Base-by-base conservation (phyloP, 2,113 vertebrate genomes). In the Gnathonemus echidnorhynchus region DNA sequence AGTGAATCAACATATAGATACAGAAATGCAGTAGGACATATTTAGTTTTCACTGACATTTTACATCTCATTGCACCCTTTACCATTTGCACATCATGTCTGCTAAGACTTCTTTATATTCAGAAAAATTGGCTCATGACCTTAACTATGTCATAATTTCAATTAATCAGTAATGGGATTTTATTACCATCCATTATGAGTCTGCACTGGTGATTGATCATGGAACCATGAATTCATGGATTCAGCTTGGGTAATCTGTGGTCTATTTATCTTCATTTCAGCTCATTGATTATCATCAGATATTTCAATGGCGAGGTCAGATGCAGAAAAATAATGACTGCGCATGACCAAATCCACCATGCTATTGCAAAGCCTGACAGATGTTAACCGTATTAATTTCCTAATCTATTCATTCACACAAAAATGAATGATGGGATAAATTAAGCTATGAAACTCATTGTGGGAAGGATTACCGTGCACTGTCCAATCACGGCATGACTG, bases 261-360 rank as follows among this genome's bases (percentile, higher is more conserved):
- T 80, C 50, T 46, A 89, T 87, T 91, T 3, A 88, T 90, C 88
- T 89, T 90, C 45, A 89, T 62, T 88, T 86, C 35, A 48, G 58
- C 52, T 85, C 80, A 86, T 24, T 48, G 52, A 89, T 52, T 85
- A 50, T 24, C 15, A 42, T 48, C 24, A 45, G 7, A 62, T 87
- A 87, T 52, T 48, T 87, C 13, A 87, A 52, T 53, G 45, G 21
- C 19, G 45, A 86, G 84, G n/a, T 86, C 42, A 86, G 24, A 48
- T 24, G 6, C 45, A 86, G 24, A 48, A n/a, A 49, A 46, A 50
- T 86, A 49, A 86, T 80, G 74, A 42, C 35, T 42, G 11, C 13
- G 0, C 74, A 42, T 42, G 74, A 42, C 74, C 74, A 42, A 80
- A 80, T 80, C 10, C 74, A 39, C 74, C 35, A 42, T 80, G 31